A percentile compares a stretch with the other conserved stretches of the same genome.
These are phyloP conservation scores for Pandemis corylana DNA, from an alignment of 2,888 invertebrate species.

Conservation along the genomic window DNA sequence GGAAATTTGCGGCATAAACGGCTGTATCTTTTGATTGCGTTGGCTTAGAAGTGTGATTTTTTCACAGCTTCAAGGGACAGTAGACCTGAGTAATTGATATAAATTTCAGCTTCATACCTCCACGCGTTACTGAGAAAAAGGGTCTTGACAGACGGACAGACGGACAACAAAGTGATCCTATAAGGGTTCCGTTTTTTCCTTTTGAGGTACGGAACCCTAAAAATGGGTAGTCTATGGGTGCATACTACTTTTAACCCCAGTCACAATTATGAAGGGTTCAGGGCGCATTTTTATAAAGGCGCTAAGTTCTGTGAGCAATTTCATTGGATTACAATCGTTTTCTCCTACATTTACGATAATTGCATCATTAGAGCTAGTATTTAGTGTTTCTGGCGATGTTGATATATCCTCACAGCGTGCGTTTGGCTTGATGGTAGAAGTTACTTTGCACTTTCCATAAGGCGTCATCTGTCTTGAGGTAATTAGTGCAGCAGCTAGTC, in stretches of 20 bases:
- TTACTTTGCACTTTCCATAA: conserved; percentile 6
- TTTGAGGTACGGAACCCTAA: too few species aligned
- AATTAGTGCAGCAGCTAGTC: conserved; percentile 2
- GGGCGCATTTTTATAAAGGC: conserved; percentile 12
- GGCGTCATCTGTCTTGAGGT: conserved; percentile 7
- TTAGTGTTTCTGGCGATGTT: background rate
- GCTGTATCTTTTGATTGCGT: too few species aligned
- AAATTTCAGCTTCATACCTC: too few species aligned
- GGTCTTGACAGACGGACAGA: too few species aligned
- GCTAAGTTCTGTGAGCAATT: background rate
- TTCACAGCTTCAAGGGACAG: too few species aligned
- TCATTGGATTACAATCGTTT: background rate
- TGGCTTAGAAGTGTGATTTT: too few species aligned
- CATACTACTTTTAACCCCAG: background rate
- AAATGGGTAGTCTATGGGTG: too few species aligned
- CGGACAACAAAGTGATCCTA: too few species aligned
- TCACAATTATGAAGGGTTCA: conserved; percentile 5
- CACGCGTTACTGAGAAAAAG: too few species aligned
- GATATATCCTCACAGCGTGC: background rate
- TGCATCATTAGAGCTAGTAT: background rate
- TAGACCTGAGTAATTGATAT: too few species aligned
- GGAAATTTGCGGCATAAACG: too few species aligned
- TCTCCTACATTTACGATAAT: conserved; percentile 6
- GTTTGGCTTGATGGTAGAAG: conserved; percentile 6
- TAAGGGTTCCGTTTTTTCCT: too few species aligned